phyloP scores from a whole-genome alignment of 2,888 invertebrate species.

The Augiades crinisus region DNA sequence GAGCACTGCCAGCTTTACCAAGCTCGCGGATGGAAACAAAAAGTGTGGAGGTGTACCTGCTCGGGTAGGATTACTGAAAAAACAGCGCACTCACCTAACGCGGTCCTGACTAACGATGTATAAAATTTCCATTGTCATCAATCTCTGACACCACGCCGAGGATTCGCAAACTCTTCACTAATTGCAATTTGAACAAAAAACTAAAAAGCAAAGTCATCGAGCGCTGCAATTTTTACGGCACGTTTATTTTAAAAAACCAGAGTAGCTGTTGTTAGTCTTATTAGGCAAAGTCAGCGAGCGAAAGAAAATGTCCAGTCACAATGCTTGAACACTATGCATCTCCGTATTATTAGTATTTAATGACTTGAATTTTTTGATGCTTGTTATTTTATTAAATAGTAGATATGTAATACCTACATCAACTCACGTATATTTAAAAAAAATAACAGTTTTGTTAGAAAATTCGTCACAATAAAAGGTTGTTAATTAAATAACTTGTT shows the following conservation, averaged over 20 bases:
- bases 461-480: no score
- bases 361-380: no score
- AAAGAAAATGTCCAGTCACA: conserved; percentile 26
- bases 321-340: neutral
- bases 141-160: conserved; percentile 78
- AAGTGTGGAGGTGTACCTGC: conserved; percentile 44
- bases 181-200: conserved; percentile 80
- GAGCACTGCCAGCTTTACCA: conserved; percentile 7
- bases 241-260: conserved; percentile 63
- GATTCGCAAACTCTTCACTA: conserved; percentile 79
- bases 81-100: conserved; percentile 73
- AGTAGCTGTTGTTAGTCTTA: conserved; percentile 41
- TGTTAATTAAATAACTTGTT: no score
- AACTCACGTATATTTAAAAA: no score
- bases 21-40: conserved; percentile 21
- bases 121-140: conserved; percentile 82
- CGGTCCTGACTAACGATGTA: conserved; percentile 78
- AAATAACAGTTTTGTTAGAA: no score
- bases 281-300: conserved; percentile 35
- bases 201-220: conserved; percentile 75
- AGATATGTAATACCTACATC: no score
- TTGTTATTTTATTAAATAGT: no score
- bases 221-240: conserved; percentile 68
- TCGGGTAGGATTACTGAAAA: conserved; percentile 71
- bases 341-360: no score